These are phyloP conservation scores for Lasius fuliginosus DNA, from an alignment of 2,888 invertebrate species.

Conservation along the genomic window DNA sequence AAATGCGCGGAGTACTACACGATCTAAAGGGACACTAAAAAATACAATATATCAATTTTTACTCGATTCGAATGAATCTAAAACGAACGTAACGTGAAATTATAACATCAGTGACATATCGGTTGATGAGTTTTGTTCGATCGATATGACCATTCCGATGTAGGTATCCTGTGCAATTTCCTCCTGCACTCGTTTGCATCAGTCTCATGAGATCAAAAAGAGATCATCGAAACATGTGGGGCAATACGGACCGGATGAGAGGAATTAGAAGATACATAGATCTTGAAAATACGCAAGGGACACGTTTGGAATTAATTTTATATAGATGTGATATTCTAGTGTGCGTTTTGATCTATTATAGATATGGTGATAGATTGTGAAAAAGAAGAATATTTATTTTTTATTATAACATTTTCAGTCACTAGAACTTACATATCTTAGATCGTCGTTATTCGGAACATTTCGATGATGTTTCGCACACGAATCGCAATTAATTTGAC, in stretches of 20 bases:
- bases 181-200: conserved; percentile 14
- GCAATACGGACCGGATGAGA: background rate
- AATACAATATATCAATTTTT: background rate
- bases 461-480: background rate
- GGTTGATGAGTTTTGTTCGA: conserved; percentile 35
- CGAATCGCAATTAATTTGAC: background rate
- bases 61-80: background rate
- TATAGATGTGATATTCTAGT: background rate
- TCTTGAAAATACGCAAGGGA: conserved; percentile 19
- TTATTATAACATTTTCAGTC: background rate
- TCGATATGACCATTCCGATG: background rate
- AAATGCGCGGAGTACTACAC: background rate
- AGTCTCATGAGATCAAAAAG: conserved; percentile 35
- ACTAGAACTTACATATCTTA: conserved; percentile 1
- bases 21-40: background rate
- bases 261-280: background rate
- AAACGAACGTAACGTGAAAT: conserved; percentile 1
- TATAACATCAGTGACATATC: background rate
- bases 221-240: conserved; percentile 25
- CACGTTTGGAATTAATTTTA: background rate
- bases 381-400: background rate
- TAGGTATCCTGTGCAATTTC: conserved; percentile 1
- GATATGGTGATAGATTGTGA: background rate
- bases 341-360: background rate
- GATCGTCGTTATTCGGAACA: background rate